Percentiles rank a stretch among this genome's conserved stretches.
phyloP scores from a whole-genome alignment of 2,113 vertebrate species.

The Halcyon senegalensis region DNA sequence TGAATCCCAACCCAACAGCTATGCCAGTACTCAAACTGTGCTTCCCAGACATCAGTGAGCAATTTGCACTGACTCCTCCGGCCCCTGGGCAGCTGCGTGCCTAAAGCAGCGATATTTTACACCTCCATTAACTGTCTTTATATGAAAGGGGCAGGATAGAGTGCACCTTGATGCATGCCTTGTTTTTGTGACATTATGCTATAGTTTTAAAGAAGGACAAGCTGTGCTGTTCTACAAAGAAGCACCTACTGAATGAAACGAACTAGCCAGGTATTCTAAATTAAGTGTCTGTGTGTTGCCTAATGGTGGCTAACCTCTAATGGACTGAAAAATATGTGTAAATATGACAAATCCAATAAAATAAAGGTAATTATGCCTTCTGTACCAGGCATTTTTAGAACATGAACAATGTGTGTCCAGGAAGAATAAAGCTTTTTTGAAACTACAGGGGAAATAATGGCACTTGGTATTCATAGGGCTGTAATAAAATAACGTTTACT shows the following conservation, averaged over 20 bases:
- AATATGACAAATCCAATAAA: slow-evolving; percentile 44
- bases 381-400: slow-evolving; percentile 37
- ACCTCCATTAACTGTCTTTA: not conserved
- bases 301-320: slow-evolving; percentile 29
- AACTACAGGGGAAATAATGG: slow-evolving; percentile 16
- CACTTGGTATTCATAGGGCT: not conserved
- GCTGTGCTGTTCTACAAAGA: not conserved
- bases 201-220: slow-evolving; percentile 6
- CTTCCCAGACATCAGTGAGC: not conserved
- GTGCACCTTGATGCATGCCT: not conserved
- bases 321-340: slow-evolving; percentile 1
- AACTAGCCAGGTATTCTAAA: slow-evolving; percentile 16
- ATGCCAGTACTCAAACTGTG: not conserved
- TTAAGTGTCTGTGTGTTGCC: not conserved
- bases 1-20: not conserved
- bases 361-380: slow-evolving; percentile 49
- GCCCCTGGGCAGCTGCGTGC: not conserved
- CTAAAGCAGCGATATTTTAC: not conserved
- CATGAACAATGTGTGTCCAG: slow-evolving; percentile 1
- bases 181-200: not conserved
- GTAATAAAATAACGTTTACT: slow-evolving; percentile 61
- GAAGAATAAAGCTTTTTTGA: slow-evolving; percentile 14
- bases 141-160: not conserved
- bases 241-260: not conserved
- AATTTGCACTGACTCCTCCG: not conserved